phyloP scores from a whole-genome alignment of 2,113 vertebrate species.

The Leiothrix lutea region DNA sequence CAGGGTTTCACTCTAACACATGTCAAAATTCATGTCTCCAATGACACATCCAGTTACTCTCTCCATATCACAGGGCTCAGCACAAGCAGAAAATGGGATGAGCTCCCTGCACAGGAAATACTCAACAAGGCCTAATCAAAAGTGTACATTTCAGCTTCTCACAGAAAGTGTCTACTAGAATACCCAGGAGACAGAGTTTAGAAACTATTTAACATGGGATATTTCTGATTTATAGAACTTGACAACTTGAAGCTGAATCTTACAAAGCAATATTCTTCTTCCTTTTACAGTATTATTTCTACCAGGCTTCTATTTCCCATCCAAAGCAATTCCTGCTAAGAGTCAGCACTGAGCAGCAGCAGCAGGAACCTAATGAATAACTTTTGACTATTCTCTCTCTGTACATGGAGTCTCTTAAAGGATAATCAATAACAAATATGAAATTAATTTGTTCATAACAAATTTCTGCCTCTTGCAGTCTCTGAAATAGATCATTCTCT shows the following conservation, averaged over 20 bases:
- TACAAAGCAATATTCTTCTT: neutral
- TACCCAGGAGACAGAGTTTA: neutral
- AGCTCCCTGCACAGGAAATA: neutral
- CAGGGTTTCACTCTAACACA: neutral
- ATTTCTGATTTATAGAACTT: neutral
- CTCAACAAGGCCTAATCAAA: neutral
- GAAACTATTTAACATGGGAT: neutral
- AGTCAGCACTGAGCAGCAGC: neutral
- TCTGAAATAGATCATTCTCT: neutral
- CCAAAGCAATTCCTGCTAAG: neutral
- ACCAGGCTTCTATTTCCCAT: neutral
- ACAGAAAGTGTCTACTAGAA: neutral
- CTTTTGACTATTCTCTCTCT: neutral
- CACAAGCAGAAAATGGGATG: neutral
- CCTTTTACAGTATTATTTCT: neutral
- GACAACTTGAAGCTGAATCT: neutral
- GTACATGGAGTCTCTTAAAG: neutral
- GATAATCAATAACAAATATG: neutral
- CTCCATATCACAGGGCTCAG: neutral
- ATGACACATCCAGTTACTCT: neutral
- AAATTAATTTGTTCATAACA: neutral
- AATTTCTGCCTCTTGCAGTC: neutral
- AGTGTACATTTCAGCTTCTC: neutral
- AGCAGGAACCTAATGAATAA: neutral
- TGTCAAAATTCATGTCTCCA: neutral